These are phyloP conservation scores for Gymnopithys bicolor DNA, from an alignment of 2,797 vertebrate species.

Conservation along the genomic window DNA sequence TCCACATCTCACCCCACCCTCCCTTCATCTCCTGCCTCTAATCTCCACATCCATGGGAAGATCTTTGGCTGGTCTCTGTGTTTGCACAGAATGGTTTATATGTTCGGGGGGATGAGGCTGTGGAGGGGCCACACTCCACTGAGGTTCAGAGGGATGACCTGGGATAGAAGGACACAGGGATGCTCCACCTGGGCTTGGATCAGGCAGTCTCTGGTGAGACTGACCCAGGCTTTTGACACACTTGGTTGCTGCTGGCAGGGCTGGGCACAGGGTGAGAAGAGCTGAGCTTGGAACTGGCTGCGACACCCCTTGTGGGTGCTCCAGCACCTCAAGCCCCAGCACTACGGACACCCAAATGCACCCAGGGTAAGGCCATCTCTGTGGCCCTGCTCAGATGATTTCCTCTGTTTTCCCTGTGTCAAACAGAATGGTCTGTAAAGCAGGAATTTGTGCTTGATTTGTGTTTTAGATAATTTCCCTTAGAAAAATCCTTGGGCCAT, in stretches of 20 bases:
- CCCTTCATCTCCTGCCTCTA: neutral
- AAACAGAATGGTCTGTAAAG: neutral
- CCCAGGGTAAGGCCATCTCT: neutral
- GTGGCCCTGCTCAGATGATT: neutral
- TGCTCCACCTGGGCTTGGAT: neutral
- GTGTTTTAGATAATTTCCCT: neutral
- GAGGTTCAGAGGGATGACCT: neutral
- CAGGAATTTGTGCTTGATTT: neutral
- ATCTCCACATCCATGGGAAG: neutral
- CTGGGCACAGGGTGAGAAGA: neutral
- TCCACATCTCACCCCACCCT: neutral
- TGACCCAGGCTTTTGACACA: neutral
- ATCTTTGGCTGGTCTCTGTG: neutral
- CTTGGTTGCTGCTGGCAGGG: rapidly evolving
- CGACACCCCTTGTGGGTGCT: rapidly evolving
- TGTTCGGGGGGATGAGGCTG: neutral
- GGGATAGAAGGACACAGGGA: neutral
- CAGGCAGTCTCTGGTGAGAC: neutral
- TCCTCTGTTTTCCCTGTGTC: neutral
- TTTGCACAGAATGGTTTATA: neutral
- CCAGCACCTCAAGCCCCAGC: neutral
- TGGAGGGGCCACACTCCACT: neutral
- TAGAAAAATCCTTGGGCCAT: neutral
- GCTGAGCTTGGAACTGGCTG: neutral
- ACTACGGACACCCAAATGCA: rapidly evolving